Percentiles rank a stretch among this genome's conserved stretches.
Conservation (phyloP, 1,140 invertebrate genomes). For the Aphaenogaster floridana region DNA sequence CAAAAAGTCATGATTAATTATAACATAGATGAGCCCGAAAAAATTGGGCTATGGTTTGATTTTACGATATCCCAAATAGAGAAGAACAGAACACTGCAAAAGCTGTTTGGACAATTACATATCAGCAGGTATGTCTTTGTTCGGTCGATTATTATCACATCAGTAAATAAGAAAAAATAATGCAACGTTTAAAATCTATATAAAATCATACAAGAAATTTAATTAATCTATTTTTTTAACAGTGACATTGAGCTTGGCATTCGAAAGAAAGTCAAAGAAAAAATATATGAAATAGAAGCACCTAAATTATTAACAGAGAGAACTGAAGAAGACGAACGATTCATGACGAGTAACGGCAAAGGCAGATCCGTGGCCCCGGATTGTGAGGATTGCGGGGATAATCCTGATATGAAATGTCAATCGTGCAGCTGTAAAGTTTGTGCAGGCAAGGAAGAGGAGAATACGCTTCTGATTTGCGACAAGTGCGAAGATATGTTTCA, state of each 20-base stretch:
- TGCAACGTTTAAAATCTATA: not conserved
- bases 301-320: conserved; percentile 83
- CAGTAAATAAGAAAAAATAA: not conserved
- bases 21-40: conserved; percentile 91
- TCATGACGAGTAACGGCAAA: conserved; percentile 73
- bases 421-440: conserved; percentile 93
- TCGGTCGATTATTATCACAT: not conserved
- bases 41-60: conserved; percentile 93
- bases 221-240: not conserved
- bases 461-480: conserved; percentile 92
- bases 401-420: conserved; percentile 89
- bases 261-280: conserved; percentile 86
- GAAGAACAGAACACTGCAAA: conserved; percentile 71
- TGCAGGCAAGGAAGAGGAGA: conserved; percentile 90
- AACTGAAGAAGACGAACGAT: conserved; percentile 77
- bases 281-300: conserved; percentile 88
- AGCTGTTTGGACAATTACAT: conserved; percentile 82
- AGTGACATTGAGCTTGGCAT: conserved; percentile 82
- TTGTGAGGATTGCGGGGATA: conserved; percentile 91
- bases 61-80: conserved; percentile 85
- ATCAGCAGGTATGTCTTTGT: conserved; percentile 73
- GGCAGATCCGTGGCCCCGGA: conserved; percentile 82
- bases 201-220: not conserved
- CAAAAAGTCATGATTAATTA: conserved; percentile 92
- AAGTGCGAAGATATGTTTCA: conserved; percentile 92